Base-by-base conservation (phyloP, 2,888 invertebrate species). In the Cyrtodaria siliqua region DNA sequence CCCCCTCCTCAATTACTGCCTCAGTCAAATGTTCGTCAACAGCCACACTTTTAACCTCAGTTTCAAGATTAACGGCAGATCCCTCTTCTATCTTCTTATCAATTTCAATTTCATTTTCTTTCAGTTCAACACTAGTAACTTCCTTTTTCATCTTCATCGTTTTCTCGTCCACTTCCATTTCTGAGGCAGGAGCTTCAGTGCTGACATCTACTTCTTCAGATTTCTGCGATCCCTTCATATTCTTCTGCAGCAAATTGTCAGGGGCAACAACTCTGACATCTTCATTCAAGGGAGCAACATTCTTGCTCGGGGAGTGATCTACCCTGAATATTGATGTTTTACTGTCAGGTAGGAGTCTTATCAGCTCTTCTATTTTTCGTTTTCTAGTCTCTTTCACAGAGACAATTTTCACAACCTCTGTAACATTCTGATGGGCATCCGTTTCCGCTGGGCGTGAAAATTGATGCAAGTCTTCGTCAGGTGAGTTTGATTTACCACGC, bases 341-440 rank as follows among this genome's bases (percentile, higher is more conserved):
- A 27, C 61, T 67, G 9, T 83, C 85, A 9, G 81, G 83, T 9
- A 85, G 44, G 4, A 49, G 60, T 44, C 69, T 67, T 4, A 86
- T 84, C 57, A 83, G 55, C 23, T 82, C 79, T 52, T 77, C 74
- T 52, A 85, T 83, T 18, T 60, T 74, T 55, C 57, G 71, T 29
- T 68, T 83, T 26, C 71, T 42, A 9, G 64, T 55, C n/a, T 85
- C 85, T 47, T 63, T 72, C 18, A 63, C 52, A 2, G 76, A 38
- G 1, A 71, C 53, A 0, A 56, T 29, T 63, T 66, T 74, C 6
- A 70, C 63, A 33, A 68, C 64, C 40, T 77, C 71, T 9, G 57
- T 63, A 68, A 61, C 24, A 14, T 44, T 40, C 14, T 42, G 20
- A 2, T 40, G 42, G n/a, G 47, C 16, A 29, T 66, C 70, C 9